Percentiles rank a stretch among this genome's conserved stretches.
Conservation (phyloP, 2,113 vertebrate genomes). For the Scolopax mira region DNA sequence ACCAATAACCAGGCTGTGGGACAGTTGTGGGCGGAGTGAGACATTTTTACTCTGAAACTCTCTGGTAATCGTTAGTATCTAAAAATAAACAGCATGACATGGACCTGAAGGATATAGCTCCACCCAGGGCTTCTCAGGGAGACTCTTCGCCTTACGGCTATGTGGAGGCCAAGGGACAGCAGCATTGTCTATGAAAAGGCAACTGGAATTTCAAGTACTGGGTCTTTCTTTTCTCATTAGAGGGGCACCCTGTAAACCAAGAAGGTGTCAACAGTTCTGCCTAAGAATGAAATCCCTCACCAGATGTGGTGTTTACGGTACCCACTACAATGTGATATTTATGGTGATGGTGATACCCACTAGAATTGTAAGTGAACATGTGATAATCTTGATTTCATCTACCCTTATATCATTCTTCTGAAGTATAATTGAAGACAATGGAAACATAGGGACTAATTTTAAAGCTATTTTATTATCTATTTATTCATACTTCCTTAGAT, state of each 20-base stretch:
- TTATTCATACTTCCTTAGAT: neutral
- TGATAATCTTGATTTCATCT: neutral
- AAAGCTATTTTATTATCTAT: neutral
- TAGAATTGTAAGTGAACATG: neutral
- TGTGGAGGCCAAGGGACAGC: neutral
- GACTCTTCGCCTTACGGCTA: neutral
- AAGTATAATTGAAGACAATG: neutral
- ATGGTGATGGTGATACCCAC: neutral
- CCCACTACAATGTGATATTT: neutral
- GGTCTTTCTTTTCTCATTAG: neutral
- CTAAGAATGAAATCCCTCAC: neutral
- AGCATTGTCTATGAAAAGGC: fast-evolving
- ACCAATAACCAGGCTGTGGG: neutral
- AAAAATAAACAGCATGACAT: neutral
- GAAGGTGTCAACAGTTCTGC: neutral
- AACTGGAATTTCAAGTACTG: neutral
- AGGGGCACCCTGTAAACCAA: neutral
- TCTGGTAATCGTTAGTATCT: neutral
- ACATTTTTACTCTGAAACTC: neutral
- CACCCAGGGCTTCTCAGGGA: neutral
- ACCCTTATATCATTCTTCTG: neutral
- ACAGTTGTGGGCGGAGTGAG: neutral
- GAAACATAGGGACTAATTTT: neutral
- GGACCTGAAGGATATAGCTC: neutral
- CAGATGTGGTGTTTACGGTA: neutral